These are phyloP conservation scores for Pteropus rufus DNA, from an alignment of 2,797 vertebrate species.

Conservation along the genomic window DNA sequence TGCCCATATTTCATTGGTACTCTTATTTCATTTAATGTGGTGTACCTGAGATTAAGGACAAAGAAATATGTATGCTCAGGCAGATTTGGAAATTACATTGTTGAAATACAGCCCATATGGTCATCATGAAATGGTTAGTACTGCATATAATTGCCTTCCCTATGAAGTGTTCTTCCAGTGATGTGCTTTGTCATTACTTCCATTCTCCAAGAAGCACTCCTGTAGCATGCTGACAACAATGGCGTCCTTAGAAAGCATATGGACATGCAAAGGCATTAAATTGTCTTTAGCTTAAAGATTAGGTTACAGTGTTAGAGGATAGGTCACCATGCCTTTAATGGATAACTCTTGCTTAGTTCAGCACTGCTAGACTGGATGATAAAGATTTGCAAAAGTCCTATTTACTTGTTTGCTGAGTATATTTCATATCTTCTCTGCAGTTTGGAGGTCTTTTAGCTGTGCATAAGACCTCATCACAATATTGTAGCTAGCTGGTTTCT, in stretches of 20 bases:
- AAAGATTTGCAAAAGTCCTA: slow-evolving; percentile 30
- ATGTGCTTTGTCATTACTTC: slow-evolving; percentile 85
- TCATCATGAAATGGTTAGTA: slow-evolving; percentile 82
- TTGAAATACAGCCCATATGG: slow-evolving; percentile 85
- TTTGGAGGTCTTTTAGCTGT: background rate
- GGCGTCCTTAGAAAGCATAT: slow-evolving; percentile 83
- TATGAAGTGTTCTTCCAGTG: slow-evolving; percentile 84
- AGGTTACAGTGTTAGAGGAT: slow-evolving; percentile 71
- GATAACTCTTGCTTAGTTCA: slow-evolving; percentile 46
- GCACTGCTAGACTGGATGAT: background rate
- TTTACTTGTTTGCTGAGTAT: slow-evolving; percentile 54
- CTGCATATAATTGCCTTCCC: slow-evolving; percentile 86
- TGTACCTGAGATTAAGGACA: slow-evolving; percentile 78
- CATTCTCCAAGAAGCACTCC: slow-evolving; percentile 82
- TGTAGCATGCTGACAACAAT: slow-evolving; percentile 81
- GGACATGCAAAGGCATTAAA: slow-evolving; percentile 79
- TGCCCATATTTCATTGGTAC: slow-evolving; percentile 69
- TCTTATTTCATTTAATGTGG: slow-evolving; percentile 77
- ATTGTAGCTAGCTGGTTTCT: background rate
- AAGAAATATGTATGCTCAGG: slow-evolving; percentile 82
- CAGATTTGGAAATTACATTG: slow-evolving; percentile 86
- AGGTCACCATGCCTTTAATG: slow-evolving; percentile 63
- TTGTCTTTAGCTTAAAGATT: slow-evolving; percentile 80
- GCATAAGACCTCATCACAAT: background rate
- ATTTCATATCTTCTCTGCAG: background rate